Conservation (phyloP, 2,113 vertebrate genomes). For the Hypanus sabinus region DNA sequence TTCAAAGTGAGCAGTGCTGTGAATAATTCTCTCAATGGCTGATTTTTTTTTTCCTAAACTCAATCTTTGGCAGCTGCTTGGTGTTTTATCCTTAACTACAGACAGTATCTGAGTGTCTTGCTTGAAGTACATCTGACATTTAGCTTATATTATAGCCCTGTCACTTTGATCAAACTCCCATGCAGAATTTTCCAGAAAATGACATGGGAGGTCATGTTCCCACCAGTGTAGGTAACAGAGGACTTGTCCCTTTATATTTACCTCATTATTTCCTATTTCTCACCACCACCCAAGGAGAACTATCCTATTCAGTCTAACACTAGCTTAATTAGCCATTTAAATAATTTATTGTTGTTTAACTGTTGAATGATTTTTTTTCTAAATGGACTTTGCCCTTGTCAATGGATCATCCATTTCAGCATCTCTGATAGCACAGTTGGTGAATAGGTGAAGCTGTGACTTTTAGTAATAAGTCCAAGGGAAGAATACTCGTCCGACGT, state of each 20-base stretch:
- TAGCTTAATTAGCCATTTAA: not conserved
- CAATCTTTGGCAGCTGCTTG: not conserved
- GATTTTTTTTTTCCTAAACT: not conserved
- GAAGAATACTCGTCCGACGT: not conserved
- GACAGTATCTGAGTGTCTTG: not conserved
- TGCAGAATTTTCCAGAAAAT: not conserved
- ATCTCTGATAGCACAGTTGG: not conserved
- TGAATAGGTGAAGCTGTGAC: not conserved
- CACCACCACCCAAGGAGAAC: not conserved
- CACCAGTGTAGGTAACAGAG: not conserved
- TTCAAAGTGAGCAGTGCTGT: not conserved
- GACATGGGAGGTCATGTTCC: not conserved
- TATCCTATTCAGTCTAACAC: not conserved
- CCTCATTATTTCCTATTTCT: too few relatives aligned
- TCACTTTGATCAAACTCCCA: not conserved
- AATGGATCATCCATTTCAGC: not conserved
- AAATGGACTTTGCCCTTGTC: not conserved
- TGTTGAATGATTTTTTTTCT: not conserved
- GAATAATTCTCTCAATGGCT: conserved; percentile 9
- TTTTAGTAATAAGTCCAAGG: not conserved
- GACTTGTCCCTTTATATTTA: not conserved
- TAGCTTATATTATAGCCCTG: not conserved
- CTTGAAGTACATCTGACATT: not conserved
- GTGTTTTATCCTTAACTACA: not conserved
- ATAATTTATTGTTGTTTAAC: not conserved